phyloP scores from a whole-genome alignment of 2,113 vertebrate genomes.

The Mesitornis unicolor region DNA sequence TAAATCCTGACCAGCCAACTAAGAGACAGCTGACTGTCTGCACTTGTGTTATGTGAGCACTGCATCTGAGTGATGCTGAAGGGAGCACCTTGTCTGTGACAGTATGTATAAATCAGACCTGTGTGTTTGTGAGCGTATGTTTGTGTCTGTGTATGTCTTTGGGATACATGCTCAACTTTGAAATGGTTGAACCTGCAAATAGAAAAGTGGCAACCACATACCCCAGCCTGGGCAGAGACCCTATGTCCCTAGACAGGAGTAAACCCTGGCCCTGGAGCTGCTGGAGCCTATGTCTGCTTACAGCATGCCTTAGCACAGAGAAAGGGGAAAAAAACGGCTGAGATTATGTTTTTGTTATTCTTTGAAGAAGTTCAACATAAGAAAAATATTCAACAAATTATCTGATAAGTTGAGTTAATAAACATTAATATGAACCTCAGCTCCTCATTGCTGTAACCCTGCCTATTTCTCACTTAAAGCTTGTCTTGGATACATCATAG shows the following conservation, averaged over 20 bases:
- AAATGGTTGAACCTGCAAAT: neutral
- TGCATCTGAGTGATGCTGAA: neutral
- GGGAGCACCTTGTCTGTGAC: neutral
- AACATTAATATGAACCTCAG: neutral
- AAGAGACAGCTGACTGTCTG: neutral
- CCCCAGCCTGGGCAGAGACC: neutral
- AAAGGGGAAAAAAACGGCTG: neutral
- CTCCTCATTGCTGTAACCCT: neutral
- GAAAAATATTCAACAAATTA: neutral
- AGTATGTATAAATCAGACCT: fast-evolving
- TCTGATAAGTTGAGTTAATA: neutral
- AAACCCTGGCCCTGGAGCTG: neutral
- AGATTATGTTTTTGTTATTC: neutral
- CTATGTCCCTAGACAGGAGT: neutral
- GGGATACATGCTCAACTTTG: neutral
- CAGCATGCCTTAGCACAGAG: neutral
- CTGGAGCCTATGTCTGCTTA: neutral
- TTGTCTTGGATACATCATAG: neutral
- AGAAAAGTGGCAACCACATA: fast-evolving
- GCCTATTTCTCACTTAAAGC: neutral
- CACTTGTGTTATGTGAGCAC: neutral
- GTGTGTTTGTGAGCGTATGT: neutral
- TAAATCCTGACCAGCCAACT: neutral
- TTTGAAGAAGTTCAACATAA: neutral
- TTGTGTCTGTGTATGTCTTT: neutral